Percentiles rank a stretch among this genome's conserved stretches.
These are phyloP conservation scores for Platycnemis pennipes DNA, from an alignment of 2,888 invertebrate species.

Conservation along the genomic window DNA sequence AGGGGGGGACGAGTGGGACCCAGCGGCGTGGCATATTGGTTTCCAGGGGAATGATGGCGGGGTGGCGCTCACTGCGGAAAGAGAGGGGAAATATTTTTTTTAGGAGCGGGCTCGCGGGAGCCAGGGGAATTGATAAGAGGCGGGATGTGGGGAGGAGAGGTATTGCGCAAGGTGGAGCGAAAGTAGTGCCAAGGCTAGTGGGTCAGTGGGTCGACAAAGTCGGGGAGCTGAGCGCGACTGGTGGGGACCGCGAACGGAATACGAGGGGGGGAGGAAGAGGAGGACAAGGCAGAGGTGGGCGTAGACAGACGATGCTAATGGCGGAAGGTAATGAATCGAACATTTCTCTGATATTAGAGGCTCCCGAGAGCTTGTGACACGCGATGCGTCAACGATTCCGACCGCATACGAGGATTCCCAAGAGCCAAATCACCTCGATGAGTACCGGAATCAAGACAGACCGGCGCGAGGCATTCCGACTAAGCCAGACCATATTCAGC, in stretches of 20 bases:
- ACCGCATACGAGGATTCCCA: not conserved
- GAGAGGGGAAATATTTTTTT: not conserved
- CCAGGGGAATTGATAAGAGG: not conserved
- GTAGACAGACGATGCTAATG: not conserved
- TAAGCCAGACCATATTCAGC: not conserved
- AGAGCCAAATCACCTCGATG: not conserved
- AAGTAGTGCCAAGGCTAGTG: conserved; percentile 72
- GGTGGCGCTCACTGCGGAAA: not conserved
- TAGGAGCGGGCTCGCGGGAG: not conserved
- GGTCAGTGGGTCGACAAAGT: conserved; percentile 71
- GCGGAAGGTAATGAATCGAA: not conserved
- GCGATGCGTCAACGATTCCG: not conserved
- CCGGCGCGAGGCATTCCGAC: not conserved
- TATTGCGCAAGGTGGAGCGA: conserved; percentile 69
- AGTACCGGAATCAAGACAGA: not conserved
- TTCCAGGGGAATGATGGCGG: not conserved
- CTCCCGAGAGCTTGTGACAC: not conserved
- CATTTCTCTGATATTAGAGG: not conserved
- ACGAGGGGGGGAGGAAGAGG: not conserved
- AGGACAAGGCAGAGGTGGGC: not conserved
- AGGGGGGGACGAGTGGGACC: too few relatives aligned
- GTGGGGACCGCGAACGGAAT: not conserved
- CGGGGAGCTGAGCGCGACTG: not conserved
- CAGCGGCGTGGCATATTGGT: conserved; percentile 15
- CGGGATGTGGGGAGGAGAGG: not conserved